Evolutionary conservation across 2,797 vertebrate genomes (phyloP), one percentile per base, ranked within the genome.

Genomic region (Microchirus variegatus): DNA sequence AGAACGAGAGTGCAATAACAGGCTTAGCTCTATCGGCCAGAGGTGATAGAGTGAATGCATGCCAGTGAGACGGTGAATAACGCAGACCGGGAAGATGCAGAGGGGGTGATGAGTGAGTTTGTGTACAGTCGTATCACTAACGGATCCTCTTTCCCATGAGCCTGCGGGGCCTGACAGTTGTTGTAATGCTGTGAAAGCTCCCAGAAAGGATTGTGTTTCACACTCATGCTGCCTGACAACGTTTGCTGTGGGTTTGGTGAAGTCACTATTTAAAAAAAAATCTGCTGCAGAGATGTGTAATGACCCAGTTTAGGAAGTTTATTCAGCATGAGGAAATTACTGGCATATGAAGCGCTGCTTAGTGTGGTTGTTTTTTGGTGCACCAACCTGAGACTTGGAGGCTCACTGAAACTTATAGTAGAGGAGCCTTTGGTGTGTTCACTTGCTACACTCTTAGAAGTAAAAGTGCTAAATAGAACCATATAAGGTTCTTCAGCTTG

Each of bases 151-250:
- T 17, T 59, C 22, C 44, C 53, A 42, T 31, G 61, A 69, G 50
- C 18, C 7, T 26, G 8, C 5, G 45, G 43, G 43, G 49, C 48
- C 57, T 22, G 38, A 45, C 13, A 35, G 5, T 35, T 41, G 5
- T 35, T 41, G 8, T 50, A 48, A 70, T 38, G 61, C 19, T 44
- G 44, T 53, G 47, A 69, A 60, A 61, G 37, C 55, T 51, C 18
- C 50, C 35, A 51, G 53, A 41, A 50, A 45, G 38, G 57, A 36
- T 13, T 43, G 3, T 37, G 35, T 59, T 69, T 26, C 35, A 59
- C 46, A 63, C 15, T 22, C n/a, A 13, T 47, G 26, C 49, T 45
- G 43, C 59, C 37, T n/a, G 12, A 63, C 13, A 16, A 10, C 2
- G 42, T 50, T 60, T 47, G 50, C 26, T 44, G 59, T 70, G 44